Base-by-base conservation (phyloP, 2,888 invertebrate species). In the Panzeria rudis region DNA sequence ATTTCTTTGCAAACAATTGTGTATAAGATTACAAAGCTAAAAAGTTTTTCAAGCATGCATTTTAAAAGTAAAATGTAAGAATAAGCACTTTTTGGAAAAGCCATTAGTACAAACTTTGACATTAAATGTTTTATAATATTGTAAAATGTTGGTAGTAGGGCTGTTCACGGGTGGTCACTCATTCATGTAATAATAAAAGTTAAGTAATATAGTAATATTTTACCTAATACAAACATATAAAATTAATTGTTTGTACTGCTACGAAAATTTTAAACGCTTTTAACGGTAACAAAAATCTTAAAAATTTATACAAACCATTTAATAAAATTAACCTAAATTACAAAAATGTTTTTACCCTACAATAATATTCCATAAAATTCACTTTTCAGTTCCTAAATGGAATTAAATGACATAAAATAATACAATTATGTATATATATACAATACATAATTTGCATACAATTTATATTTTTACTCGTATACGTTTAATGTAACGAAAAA, bases 41-140 rank as follows among this genome's bases (percentile, higher is more conserved):
- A 61, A 69, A 23, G 50, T 20, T 69, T 78, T 78, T 61, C 38
- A 61, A 78, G 50, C 52, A 35, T 78, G 61, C 29, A 69, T 50
- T 69, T 41, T 41, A 38, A 50, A 61, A 52, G 29, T 13, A 69
- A 69, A 69, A 52, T 15, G n/a, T 50, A 68, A 61, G 47, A 47
- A 50, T 50, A 59, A 68, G 47, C 17, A 59, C 3, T 35, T 77
- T 77, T 47, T 25, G 41, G 23, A 54, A 77, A 77, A 44, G 38
- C 54, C 38, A 78, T 61, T 61, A 69, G 38, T 59, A 38, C 17
- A 77, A 76, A 66, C 64, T 76, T 66, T 76, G 75, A 54, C 64
- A 76, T 66, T 41, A 54, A 66, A 54, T 52, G 64, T 38, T 75
- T 73, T 7, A 29, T 15, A 62, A 32, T 15, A 17, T 44, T 54